Evolutionary conservation across 1,140 invertebrate species (phyloP), one percentile per base, ranked within the genome.

Genomic region (Matsumurasca onukii): DNA sequence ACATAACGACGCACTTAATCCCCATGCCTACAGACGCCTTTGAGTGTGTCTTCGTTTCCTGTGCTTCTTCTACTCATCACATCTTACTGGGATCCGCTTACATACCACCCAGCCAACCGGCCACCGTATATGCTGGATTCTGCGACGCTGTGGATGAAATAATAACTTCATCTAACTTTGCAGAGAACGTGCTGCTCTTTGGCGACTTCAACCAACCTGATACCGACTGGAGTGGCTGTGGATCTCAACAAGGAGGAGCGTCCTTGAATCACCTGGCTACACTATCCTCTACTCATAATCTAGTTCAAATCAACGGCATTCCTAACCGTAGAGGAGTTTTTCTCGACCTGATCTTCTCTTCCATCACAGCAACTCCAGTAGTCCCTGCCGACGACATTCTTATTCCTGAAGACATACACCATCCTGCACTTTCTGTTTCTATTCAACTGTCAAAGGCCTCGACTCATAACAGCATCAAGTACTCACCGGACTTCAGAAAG

Each of bases 311-410:
- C 31, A 65, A 65, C 29, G 31, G 29, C 0, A 29, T 65, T 22
- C 29, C 20, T 3, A 65, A 65, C 45, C 30, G 3, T 5, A 31
- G 62, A 34, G 62, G 62, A 3, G 45, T 65, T 13, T 48, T n/a
- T 39, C 62, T 65, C n/a, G 29, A 65, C 45, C 25, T 65, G 5
- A 48, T 65, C 3, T 65, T 65, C 29, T 65, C 62, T 2, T 65
- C 62, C 17, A 15, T 39, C 29, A 30, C 5, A 24, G 12, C 9
- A 24, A 24, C 31, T 20, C 17, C 22, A 1, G 45, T 65, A 5
- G 22, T 22, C 20, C 12, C 9, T 5, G 49, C 49, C 22, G 49
- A 52, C 20, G 49, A 52, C 49, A 5, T 52, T 22, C 49, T 52
- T 12, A 3, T 52, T 12, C 12, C 49, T 20, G 49, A 52, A 52